A percentile compares a stretch with the other conserved stretches of the same genome.
These are phyloP conservation scores for Sarcophaga carnaria DNA, from an alignment of 2,888 invertebrate species.

Conservation along the genomic window DNA sequence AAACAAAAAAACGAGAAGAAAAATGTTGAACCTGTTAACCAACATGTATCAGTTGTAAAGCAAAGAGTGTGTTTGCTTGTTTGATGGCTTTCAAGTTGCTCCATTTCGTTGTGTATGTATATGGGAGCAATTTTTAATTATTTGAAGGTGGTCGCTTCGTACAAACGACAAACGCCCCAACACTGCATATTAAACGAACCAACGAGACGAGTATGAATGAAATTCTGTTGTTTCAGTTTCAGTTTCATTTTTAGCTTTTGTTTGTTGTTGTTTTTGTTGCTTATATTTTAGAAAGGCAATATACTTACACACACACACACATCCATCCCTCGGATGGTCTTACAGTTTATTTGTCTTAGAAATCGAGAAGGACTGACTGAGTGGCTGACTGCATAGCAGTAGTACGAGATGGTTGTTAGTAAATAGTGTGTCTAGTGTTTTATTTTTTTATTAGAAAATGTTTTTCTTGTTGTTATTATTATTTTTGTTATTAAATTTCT, in stretches of 20 bases:
- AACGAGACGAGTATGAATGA: conserved; percentile 13
- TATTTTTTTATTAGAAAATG: not conserved
- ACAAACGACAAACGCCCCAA: not conserved
- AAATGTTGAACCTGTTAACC: not conserved
- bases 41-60: not conserved
- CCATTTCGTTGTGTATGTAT: not conserved
- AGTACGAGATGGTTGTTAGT: conserved; percentile 33
- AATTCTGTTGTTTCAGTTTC: conserved; percentile 37
- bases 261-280: conserved; percentile 22
- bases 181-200: conserved; percentile 10
- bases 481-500: conserved; percentile 35
- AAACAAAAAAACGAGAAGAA: too few species aligned
- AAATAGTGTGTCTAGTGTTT: conserved; percentile 17
- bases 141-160: conserved; percentile 27
- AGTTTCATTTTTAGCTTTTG: not conserved
- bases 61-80: not conserved
- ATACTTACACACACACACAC: not conserved
- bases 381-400: conserved; percentile 27
- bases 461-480: not conserved
- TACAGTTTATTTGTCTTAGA: not conserved
- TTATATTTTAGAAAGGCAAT: conserved; percentile 65
- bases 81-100: not conserved
- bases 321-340: not conserved
- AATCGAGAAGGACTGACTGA: conserved; percentile 13
- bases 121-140: conserved; percentile 25